These are phyloP conservation scores for Hippocampus barbouri DNA, from an alignment of 2,113 vertebrate species.

Conservation along the genomic window DNA sequence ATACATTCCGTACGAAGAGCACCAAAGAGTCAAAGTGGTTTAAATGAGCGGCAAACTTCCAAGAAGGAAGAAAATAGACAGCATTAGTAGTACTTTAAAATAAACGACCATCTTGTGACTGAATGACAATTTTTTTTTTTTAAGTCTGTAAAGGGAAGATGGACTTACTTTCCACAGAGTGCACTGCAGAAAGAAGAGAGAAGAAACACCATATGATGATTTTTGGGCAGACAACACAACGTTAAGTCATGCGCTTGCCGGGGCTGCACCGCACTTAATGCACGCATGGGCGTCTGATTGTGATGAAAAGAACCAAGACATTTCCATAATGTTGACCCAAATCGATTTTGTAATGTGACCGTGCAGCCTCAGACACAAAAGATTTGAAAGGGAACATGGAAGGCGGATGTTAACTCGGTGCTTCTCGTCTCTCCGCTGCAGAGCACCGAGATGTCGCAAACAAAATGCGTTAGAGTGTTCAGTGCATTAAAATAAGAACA, in stretches of 20 bases:
- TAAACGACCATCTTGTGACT: neutral
- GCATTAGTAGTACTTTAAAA: neutral
- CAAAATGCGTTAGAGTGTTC: neutral
- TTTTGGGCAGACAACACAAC: conserved; percentile 51
- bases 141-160: conserved; percentile 56
- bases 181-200: conserved; percentile 89
- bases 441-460: neutral
- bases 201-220: conserved; percentile 74
- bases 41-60: neutral
- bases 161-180: conserved; percentile 94
- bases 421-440: conserved; percentile 58
- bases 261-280: conserved; percentile 26
- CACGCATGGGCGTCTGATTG: neutral
- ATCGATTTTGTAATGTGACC: neutral
- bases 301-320: neutral
- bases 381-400: neutral
- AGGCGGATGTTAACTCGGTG: conserved; percentile 22
- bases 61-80: neutral
- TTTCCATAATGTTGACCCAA: neutral
- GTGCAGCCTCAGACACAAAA: conserved; percentile 29
- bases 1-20: neutral
- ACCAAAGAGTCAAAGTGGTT: neutral
- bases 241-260: conserved; percentile 5
- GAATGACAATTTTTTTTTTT: neutral
- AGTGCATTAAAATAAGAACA: neutral